Conservation (phyloP, 2,113 vertebrate species). For the Herpailurus yagouaroundi region DNA sequence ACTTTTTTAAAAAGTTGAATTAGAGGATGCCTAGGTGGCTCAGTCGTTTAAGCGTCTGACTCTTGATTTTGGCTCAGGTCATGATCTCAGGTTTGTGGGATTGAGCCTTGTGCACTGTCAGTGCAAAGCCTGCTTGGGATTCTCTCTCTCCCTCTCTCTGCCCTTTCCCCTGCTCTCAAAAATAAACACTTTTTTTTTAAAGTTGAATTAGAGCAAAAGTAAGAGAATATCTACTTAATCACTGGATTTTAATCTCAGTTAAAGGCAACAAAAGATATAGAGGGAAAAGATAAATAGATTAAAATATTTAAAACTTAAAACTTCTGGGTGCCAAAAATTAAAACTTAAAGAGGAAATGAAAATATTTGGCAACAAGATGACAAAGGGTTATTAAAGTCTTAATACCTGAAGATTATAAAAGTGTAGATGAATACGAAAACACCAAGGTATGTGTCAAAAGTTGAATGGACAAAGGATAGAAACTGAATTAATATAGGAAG, state of each 20-base stretch:
- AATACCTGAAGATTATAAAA: neutral
- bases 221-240: neutral
- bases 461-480: neutral
- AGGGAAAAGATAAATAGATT: neutral
- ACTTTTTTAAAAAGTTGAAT: neutral
- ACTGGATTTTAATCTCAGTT: neutral
- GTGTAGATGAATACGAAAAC: slow-evolving; percentile 17
- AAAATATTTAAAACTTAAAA: slow-evolving; percentile 44
- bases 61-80: no score
- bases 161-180: no score
- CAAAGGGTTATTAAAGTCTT: neutral
- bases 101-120: no score
- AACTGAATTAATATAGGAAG: slow-evolving; percentile 1
- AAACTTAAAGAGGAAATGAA: slow-evolving; percentile 21
- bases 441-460: neutral
- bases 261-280: slow-evolving; percentile 3
- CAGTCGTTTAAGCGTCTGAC: no score
- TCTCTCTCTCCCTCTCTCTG: no score
- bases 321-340: slow-evolving; percentile 17
- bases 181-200: neutral
- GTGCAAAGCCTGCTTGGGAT: no score
- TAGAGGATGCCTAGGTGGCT: neutral
- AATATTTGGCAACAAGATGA: neutral
- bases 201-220: neutral
- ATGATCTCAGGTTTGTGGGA: no score